phyloP scores from a whole-genome alignment of 1,140 invertebrate genomes.

The Lanistes nyassanus region DNA sequence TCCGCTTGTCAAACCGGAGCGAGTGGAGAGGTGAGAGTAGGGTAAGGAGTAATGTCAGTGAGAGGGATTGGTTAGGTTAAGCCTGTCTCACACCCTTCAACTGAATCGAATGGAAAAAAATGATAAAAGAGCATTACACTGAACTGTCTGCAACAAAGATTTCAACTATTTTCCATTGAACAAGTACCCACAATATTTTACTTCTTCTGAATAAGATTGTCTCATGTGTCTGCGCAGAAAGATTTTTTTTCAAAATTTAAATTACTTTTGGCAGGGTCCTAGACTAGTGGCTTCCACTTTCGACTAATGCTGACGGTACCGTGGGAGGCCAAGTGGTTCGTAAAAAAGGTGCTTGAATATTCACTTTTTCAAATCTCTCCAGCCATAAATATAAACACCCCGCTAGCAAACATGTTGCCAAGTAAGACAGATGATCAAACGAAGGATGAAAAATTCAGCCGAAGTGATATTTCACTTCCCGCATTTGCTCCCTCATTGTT shows the following conservation, averaged over 20 bases:
- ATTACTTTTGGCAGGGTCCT: background rate
- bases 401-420: background rate
- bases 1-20: too few relatives aligned
- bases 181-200: too few relatives aligned
- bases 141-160: too few relatives aligned
- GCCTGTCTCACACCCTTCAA: too few relatives aligned
- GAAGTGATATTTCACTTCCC: background rate
- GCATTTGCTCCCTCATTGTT: background rate
- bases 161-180: too few relatives aligned
- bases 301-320: background rate
- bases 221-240: background rate
- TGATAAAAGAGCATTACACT: too few relatives aligned
- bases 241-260: background rate
- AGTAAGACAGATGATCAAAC: too few relatives aligned
- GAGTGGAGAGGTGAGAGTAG: too few relatives aligned
- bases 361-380: background rate
- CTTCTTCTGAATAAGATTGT: background rate
- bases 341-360: background rate
- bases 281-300: background rate
- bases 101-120: too few relatives aligned
- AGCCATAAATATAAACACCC: background rate
- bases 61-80: too few relatives aligned
- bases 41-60: too few relatives aligned
- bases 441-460: background rate
- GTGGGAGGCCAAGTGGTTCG: background rate